Percentiles rank a stretch among this genome's conserved stretches.
Evolutionary conservation across 2,797 vertebrate genomes (phyloP).

Genomic region (Urocyon cinereoargenteus): DNA sequence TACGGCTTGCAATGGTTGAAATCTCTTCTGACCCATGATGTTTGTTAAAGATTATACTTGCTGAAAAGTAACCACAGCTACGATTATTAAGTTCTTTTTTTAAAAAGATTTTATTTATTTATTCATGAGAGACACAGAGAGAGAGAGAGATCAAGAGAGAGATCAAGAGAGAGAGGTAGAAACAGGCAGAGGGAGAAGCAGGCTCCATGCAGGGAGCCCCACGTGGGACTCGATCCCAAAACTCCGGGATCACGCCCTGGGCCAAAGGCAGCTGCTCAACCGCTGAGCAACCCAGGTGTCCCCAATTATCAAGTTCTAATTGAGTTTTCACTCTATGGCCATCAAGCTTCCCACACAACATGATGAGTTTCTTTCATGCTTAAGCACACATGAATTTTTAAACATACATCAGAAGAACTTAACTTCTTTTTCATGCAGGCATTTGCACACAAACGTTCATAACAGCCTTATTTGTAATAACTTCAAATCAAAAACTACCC

Average conservation of each 20-base stretch:
- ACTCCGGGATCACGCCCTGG: no score
- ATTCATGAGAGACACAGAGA: no score
- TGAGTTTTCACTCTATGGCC: not conserved
- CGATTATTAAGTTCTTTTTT: not conserved
- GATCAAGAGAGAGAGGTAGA: no score
- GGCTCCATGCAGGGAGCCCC: no score
- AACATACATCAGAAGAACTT: not conserved
- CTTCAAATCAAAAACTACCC: not conserved
- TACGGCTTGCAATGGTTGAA: not conserved
- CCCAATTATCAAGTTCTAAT: not conserved
- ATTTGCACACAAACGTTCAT: not conserved
- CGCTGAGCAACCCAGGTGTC: no score
- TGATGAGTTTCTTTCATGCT: not conserved
- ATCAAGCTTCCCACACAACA: not conserved
- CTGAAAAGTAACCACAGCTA: not conserved
- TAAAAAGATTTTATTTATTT: no score
- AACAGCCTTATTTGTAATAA: not conserved
- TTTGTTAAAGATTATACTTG: conserved; percentile 53
- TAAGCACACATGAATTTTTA: conserved; percentile 44
- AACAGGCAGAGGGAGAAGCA: no score
- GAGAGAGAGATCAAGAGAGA: no score
- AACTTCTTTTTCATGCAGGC: not conserved
- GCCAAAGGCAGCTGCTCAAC: no score
- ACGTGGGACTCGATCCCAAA: no score
- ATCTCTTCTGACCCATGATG: conserved; percentile 26